phyloP scores from a whole-genome alignment of 2,888 invertebrate genomes.

The Ypsolopha sequella region DNA sequence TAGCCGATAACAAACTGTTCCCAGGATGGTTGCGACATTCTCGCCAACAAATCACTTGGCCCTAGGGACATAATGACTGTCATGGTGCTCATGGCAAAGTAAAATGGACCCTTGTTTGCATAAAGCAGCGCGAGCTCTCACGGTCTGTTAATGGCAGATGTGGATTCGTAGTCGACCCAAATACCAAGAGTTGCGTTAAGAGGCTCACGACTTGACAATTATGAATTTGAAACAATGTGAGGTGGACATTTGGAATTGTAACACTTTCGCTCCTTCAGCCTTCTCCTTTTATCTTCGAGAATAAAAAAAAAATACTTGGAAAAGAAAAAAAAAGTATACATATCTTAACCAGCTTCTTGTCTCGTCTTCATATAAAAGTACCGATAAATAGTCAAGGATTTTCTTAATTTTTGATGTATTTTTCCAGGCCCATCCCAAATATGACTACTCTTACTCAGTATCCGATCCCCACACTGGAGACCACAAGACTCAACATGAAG shows the following conservation, averaged over 20 bases:
- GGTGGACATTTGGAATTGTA: not conserved
- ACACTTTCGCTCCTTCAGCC: not conserved
- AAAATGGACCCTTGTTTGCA: slow-evolving; percentile 49
- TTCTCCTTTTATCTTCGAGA: too few relatives aligned
- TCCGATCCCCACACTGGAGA: slow-evolving; percentile 65
- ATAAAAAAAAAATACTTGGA: too few relatives aligned
- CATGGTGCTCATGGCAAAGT: slow-evolving; percentile 30
- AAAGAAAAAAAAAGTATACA: too few relatives aligned
- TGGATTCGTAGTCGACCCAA: slow-evolving; percentile 31
- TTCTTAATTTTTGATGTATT: not conserved
- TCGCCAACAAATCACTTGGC: slow-evolving; percentile 16
- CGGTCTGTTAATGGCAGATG: slow-evolving; percentile 42
- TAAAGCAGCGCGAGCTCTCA: slow-evolving; percentile 43
- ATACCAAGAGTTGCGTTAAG: slow-evolving; percentile 26
- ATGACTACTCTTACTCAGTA: slow-evolving; percentile 63
- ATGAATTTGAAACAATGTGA: slow-evolving; percentile 5
- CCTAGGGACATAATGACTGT: slow-evolving; percentile 42
- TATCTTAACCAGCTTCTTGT: not conserved
- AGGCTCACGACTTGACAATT: slow-evolving; percentile 24
- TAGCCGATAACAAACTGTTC: slow-evolving; percentile 33
- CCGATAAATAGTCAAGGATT: too few relatives aligned
- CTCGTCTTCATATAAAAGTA: not conserved
- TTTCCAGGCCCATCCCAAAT: slow-evolving; percentile 58
- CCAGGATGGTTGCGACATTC: slow-evolving; percentile 47
- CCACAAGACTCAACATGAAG: slow-evolving; percentile 63